Conservation (phyloP, 2,797 vertebrate species). For the Merluccius polli region DNA sequence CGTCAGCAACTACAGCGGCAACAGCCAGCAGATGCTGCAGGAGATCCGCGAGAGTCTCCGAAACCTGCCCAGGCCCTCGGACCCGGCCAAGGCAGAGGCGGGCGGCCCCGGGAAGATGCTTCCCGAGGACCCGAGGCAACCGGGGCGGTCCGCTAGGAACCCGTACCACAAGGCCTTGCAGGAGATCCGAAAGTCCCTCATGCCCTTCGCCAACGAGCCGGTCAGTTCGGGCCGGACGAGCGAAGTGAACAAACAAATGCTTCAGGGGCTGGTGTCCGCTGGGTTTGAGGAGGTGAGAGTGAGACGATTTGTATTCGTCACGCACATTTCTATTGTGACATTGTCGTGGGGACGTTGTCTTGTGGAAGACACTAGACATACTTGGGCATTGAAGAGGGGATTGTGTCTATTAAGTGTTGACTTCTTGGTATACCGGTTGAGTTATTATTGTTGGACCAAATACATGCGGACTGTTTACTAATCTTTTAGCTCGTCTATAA, state of each 20-base stretch:
- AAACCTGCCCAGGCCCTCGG: conserved; percentile 89
- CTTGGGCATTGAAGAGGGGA: neutral
- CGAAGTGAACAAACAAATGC: conserved; percentile 84
- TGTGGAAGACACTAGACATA: neutral
- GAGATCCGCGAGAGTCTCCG: conserved; percentile 95
- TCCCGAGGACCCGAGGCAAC: conserved; percentile 84
- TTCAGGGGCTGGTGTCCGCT: conserved; percentile 77
- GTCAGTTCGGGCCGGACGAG: conserved; percentile 67
- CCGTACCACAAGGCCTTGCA: conserved; percentile 88
- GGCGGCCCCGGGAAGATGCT: conserved; percentile 72
- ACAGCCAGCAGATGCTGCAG: conserved; percentile 95
- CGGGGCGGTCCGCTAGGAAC: conserved; percentile 83
- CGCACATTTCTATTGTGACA: neutral
- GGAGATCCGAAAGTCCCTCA: conserved; percentile 91
- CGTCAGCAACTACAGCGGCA: conserved; percentile 89
- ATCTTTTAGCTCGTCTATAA: neutral
- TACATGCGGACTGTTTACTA: neutral
- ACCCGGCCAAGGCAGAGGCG: conserved; percentile 81
- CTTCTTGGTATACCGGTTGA: neutral
- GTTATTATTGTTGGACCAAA: neutral
- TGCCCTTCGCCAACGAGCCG: conserved; percentile 87
- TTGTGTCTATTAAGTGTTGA: neutral
- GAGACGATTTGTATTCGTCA: neutral
- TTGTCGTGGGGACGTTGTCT: neutral
- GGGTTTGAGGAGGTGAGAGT: conserved; percentile 88